Base-by-base conservation (phyloP, 2,888 invertebrate species). In the Xiphydria camelus region DNA sequence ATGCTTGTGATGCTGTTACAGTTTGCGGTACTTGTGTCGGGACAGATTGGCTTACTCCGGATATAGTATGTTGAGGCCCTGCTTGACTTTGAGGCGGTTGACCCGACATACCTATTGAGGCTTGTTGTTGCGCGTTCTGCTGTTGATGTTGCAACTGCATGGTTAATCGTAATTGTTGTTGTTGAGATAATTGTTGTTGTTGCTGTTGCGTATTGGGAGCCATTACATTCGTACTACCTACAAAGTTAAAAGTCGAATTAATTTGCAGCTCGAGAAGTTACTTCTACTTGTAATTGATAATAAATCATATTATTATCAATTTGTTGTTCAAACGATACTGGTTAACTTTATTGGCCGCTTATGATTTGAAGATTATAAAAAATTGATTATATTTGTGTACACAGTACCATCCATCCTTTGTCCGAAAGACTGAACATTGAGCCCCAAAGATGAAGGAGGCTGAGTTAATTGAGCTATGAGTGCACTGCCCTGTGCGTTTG, bases 381-480 rank as follows among this genome's bases (percentile, higher is more conserved):
- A 34, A 2, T 36, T 20, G 10, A 10, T 4, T 20, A 4, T 6
- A 9, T 49, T 19, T 31, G 39, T 45, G 37, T 59, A 9, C 21
- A 14, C 20, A 29, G n/a, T 60, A 70, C 73, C 68, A 51, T 71
- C 74, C 63, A 76, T 75, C 68, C 79, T 70, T 63, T 78, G 78
- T 41, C 66, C 71, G 56, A 79, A 80, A 40, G 78, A 77, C 54
- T 77, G 77, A 17, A 80, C 79, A 35, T 68, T 71, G 4, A 76
- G 64, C 4, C 78, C 76, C 52, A 81, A 73, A 0, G 79, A 75
- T 4, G 79, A 77, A 1, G 82, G 81, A 1, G 83, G 83, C 53
- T 80, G 80, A 1, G 80, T 80, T 7, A 83, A 65, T 57, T 83
- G 83, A 1, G 82, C 82, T 47, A 83, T 81, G 2, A 83, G 70